Conservation (phyloP, 2,888 invertebrate genomes). For the Ariolimax columbianus region DNA sequence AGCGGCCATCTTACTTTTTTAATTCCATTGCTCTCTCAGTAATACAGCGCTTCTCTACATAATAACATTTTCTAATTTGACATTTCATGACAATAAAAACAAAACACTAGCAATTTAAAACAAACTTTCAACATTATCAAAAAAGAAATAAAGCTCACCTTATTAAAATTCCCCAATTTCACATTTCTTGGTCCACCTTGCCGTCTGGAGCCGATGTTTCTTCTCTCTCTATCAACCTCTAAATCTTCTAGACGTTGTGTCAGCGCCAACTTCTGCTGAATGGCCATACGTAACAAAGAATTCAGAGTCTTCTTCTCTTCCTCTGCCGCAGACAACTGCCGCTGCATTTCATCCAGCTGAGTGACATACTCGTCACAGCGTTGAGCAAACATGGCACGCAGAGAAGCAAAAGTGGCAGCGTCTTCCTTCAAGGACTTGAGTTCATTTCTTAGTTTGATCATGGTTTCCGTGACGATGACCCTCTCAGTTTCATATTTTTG, state of each 20-base stretch:
- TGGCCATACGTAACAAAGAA: conserved; percentile 95
- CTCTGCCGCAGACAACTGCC: conserved; percentile 93
- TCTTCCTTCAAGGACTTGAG: conserved; percentile 97
- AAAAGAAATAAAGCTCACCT: conserved; percentile 67
- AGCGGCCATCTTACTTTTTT: too few relatives aligned
- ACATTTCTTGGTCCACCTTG: conserved; percentile 63
- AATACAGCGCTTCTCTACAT: too few relatives aligned
- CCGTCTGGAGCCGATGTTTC: conserved; percentile 69
- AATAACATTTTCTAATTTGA: too few relatives aligned
- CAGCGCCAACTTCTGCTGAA: conserved; percentile 96
- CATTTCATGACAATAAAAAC: too few relatives aligned
- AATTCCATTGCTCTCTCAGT: too few relatives aligned
- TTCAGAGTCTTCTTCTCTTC: conserved; percentile 99
- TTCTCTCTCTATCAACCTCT: conserved; percentile 86
- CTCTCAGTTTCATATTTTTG: conserved; percentile 99
- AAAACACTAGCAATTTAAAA: too few relatives aligned
- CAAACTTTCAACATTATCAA: too few relatives aligned
- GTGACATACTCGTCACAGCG: conserved; percentile 99
- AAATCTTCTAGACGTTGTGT: conserved; percentile 98
- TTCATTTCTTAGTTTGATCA: conserved; percentile 97
- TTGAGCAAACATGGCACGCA: conserved; percentile 99
- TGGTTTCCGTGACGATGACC: conserved; percentile 96
- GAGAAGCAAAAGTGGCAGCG: conserved; percentile 96
- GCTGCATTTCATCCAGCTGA: conserved; percentile 96
- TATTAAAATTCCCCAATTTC: conserved; percentile 73